A percentile compares a stretch with the other conserved stretches of the same genome.
These are phyloP conservation scores for Dinocampus coccinellae DNA, from an alignment of 2,888 invertebrate genomes.

Conservation along the genomic window DNA sequence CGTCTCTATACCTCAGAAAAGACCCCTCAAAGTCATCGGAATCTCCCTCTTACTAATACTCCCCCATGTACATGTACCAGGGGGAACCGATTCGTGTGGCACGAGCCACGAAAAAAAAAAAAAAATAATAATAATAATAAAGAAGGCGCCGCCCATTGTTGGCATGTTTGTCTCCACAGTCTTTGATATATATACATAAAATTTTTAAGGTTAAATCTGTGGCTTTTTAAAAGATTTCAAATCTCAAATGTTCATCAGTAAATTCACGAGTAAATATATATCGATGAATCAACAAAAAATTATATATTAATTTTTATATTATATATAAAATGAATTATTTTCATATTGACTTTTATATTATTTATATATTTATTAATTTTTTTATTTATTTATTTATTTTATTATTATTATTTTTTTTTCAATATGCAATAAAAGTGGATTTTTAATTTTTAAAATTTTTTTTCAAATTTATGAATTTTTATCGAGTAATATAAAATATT, in stretches of 20 bases:
- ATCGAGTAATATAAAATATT: background rate
- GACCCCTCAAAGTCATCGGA: slow-evolving; percentile 42
- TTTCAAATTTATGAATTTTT: background rate
- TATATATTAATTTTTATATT: too few relatives aligned
- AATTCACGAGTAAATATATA: too few relatives aligned
- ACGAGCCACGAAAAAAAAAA: slow-evolving; percentile 56
- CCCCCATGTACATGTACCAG: slow-evolving; percentile 33
- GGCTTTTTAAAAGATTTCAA: slow-evolving; percentile 45
- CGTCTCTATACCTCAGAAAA: slow-evolving; percentile 44
- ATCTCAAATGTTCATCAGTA: background rate
- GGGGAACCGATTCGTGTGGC: slow-evolving; percentile 52
- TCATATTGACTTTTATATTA: too few relatives aligned
- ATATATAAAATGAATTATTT: too few relatives aligned
- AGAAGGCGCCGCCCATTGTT: slow-evolving; percentile 45
- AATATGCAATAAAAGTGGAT: too few relatives aligned
- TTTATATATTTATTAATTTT: too few relatives aligned
- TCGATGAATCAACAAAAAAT: too few relatives aligned
- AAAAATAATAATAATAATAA: too few relatives aligned
- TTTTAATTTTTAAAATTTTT: too few relatives aligned
- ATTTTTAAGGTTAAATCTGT: slow-evolving; percentile 39
- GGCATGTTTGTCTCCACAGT: slow-evolving; percentile 47
- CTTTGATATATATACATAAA: slow-evolving; percentile 8
- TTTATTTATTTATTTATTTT: too few relatives aligned
- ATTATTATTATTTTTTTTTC: too few relatives aligned
- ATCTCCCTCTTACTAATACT: slow-evolving; percentile 32